These are phyloP conservation scores for Exaiptasia diaphana DNA, from an alignment of 64 coral and sea anemone species.

Conservation along the genomic window DNA sequence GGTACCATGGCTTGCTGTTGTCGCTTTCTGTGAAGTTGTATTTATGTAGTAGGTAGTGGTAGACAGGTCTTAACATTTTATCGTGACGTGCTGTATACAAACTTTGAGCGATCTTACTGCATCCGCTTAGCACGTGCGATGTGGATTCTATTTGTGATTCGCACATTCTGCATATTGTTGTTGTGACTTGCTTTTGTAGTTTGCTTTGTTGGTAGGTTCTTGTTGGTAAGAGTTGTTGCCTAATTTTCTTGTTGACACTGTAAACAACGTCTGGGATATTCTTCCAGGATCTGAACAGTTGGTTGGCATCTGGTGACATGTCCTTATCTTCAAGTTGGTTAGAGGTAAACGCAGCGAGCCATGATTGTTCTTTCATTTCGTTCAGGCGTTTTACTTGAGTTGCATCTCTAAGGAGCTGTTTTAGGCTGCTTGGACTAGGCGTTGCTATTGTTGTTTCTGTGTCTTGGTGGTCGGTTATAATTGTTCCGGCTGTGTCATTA, in stretches of 20 bases:
- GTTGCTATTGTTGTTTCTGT: too few relatives aligned
- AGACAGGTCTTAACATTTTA: neutral
- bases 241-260: slow-evolving; percentile 5
- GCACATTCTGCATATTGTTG: neutral
- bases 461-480: slow-evolving; percentile 9
- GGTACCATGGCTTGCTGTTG: neutral
- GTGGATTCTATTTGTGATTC: neutral
- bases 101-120: neutral
- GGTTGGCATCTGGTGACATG: neutral
- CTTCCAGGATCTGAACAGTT: neutral
- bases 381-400: neutral
- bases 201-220: neutral
- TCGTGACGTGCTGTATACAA: neutral
- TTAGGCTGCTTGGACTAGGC: neutral
- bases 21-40: neutral
- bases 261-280: neutral
- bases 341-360: neutral
- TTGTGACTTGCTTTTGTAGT: neutral
- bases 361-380: neutral
- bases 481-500: neutral
- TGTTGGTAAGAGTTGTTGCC: slow-evolving; percentile 16
- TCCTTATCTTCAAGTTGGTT: neutral
- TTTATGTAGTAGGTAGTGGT: neutral
- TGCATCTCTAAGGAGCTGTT: neutral
- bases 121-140: neutral